Conservation (phyloP, 2,113 vertebrate species). For the Hyperoodon ampullatus region DNA sequence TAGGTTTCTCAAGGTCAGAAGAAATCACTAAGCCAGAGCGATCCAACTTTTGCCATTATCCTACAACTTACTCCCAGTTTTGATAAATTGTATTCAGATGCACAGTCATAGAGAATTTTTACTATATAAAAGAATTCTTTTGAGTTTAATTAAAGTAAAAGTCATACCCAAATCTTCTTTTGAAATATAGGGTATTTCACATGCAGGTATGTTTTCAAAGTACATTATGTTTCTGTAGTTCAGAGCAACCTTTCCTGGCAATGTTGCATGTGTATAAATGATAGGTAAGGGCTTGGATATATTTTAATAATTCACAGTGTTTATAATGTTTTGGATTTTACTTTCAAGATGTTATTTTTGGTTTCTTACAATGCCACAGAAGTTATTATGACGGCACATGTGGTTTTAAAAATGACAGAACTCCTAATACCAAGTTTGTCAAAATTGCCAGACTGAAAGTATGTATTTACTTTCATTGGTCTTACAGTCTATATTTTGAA, state of each 20-base stretch:
- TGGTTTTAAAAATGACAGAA: conserved; percentile 54
- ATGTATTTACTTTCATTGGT: conserved; percentile 2
- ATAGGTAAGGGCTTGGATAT: conserved; percentile 22
- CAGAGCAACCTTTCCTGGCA: background rate
- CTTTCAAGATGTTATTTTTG: conserved; percentile 62
- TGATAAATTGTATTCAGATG: background rate
- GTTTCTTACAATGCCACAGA: conserved; percentile 57
- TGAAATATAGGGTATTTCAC: background rate
- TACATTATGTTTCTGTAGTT: background rate
- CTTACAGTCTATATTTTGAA: conserved; percentile 45
- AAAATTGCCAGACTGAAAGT: conserved; percentile 43
- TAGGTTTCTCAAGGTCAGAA: background rate
- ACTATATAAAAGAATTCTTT: background rate
- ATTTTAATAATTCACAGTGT: conserved; percentile 52
- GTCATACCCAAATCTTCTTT: background rate
- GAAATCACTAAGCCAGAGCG: background rate
- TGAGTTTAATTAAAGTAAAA: conserved; percentile 12
- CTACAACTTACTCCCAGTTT: background rate
- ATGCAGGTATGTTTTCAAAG: background rate
- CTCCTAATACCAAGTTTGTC: conserved; percentile 32
- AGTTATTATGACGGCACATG: conserved; percentile 38
- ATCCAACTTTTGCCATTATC: background rate
- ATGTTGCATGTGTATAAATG: background rate
- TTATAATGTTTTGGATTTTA: conserved; percentile 40
- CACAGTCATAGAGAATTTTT: background rate